Percentiles rank a stretch among this genome's conserved stretches.
Evolutionary conservation across 1,140 invertebrate species (phyloP).

Genomic region (Amyelois transitella): DNA sequence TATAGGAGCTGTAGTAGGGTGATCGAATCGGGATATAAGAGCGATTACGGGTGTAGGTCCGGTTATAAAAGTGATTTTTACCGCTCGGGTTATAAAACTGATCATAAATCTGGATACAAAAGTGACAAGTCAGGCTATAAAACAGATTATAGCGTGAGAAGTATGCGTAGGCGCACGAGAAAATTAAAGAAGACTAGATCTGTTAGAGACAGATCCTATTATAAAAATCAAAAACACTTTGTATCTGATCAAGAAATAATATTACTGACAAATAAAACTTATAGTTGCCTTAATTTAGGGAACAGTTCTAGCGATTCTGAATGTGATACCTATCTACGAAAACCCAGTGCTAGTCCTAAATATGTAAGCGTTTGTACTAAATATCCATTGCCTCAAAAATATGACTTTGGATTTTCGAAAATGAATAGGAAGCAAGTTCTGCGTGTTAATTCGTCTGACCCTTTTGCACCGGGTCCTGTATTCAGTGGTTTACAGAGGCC

Average conservation of each 20-base stretch:
- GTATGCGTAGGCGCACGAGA: slow-evolving; percentile 66
- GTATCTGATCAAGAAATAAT: slow-evolving; percentile 72
- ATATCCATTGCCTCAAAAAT: slow-evolving; percentile 54
- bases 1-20: slow-evolving; percentile 75
- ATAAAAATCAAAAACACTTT: slow-evolving; percentile 74
- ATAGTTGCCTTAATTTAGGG: slow-evolving; percentile 65
- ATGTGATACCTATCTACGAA: slow-evolving; percentile 59
- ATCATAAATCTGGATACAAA: slow-evolving; percentile 77
- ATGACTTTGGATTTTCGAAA: slow-evolving; percentile 56
- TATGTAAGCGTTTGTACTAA: slow-evolving; percentile 64
- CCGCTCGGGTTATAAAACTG: slow-evolving; percentile 76
- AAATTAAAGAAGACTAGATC: slow-evolving; percentile 74
- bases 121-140: slow-evolving; percentile 77
- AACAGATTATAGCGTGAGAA: slow-evolving; percentile 75
- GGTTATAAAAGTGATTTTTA: slow-evolving; percentile 73
- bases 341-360: slow-evolving; percentile 57
- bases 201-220: slow-evolving; percentile 69
- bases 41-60: slow-evolving; percentile 74
- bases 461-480: slow-evolving; percentile 70
- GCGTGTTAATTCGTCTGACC: slow-evolving; percentile 59
- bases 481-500: slow-evolving; percentile 65
- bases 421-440: slow-evolving; percentile 50
- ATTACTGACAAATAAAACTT: slow-evolving; percentile 68
- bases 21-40: slow-evolving; percentile 76
- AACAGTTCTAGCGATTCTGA: slow-evolving; percentile 71